These are phyloP conservation scores for Zaprionus gabonicus DNA, from an alignment of 1,140 invertebrate genomes.

Conservation along the genomic window DNA sequence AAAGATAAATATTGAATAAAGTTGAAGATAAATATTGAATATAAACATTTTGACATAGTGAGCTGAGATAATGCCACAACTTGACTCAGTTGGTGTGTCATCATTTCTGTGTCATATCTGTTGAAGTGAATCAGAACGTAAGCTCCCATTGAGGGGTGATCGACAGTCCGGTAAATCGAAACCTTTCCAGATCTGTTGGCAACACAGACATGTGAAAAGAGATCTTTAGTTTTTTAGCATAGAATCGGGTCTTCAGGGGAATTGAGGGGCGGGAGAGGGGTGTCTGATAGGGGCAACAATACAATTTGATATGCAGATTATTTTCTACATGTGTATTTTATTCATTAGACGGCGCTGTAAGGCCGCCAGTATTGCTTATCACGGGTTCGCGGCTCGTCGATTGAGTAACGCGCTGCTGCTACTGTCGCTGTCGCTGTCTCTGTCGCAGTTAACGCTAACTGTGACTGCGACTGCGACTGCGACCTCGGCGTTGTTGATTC, in stretches of 20 bases:
- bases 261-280: no score
- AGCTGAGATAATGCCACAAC: no score
- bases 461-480: background rate
- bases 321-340: conserved; percentile 19
- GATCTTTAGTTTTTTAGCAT: background rate
- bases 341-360: conserved; percentile 34
- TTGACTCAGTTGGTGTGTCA: background rate
- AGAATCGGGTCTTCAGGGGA: no score
- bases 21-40: no score
- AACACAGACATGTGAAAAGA: background rate
- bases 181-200: background rate
- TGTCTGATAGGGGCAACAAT: background rate
- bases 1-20: background rate
- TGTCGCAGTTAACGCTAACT: background rate
- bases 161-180: background rate
- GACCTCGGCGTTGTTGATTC: conserved; percentile 49
- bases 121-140: background rate
- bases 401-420: conserved; percentile 65
- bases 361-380: conserved; percentile 49
- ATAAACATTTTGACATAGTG: no score
- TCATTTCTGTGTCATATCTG: background rate
- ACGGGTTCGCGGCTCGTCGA: conserved; percentile 58
- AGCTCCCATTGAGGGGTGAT: background rate
- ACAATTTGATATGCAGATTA: background rate
- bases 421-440: background rate